phyloP scores from a whole-genome alignment of 1,140 invertebrate genomes.

The Microplitis mediator region DNA sequence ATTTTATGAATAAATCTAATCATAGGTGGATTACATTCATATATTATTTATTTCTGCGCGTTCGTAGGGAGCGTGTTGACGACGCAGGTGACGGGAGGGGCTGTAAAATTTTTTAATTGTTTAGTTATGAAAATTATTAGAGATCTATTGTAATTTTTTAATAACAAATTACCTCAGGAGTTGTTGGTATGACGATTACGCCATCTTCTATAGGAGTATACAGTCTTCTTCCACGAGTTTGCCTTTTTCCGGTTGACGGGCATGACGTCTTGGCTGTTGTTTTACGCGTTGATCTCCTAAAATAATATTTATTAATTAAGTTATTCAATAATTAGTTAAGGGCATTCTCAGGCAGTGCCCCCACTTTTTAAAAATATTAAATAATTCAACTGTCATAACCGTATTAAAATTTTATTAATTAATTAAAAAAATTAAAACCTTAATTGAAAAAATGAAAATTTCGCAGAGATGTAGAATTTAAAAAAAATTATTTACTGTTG shows the following conservation, averaged over 20 bases:
- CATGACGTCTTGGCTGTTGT: not conserved
- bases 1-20: slow-evolving; percentile 31
- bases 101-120: not conserved
- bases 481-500: too few relatives aligned
- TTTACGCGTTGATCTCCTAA: not conserved
- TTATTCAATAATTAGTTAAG: too few relatives aligned
- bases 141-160: too few relatives aligned
- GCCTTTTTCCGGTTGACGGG: not conserved
- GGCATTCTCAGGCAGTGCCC: too few relatives aligned
- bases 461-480: too few relatives aligned
- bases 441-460: too few relatives aligned
- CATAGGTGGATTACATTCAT: slow-evolving; percentile 3
- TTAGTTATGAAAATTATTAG: not conserved
- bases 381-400: too few relatives aligned
- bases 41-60: not conserved
- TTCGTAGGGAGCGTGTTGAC: slow-evolving; percentile 6
- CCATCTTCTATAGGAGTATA: not conserved
- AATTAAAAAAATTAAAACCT: too few relatives aligned
- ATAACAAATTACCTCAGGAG: not conserved
- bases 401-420: too few relatives aligned
- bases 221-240: not conserved
- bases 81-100: not conserved
- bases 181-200: not conserved
- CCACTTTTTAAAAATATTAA: too few relatives aligned
- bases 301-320: not conserved